Evolutionary conservation across 2,113 vertebrate species (phyloP).

Genomic region (Ellobius talpinus): DNA sequence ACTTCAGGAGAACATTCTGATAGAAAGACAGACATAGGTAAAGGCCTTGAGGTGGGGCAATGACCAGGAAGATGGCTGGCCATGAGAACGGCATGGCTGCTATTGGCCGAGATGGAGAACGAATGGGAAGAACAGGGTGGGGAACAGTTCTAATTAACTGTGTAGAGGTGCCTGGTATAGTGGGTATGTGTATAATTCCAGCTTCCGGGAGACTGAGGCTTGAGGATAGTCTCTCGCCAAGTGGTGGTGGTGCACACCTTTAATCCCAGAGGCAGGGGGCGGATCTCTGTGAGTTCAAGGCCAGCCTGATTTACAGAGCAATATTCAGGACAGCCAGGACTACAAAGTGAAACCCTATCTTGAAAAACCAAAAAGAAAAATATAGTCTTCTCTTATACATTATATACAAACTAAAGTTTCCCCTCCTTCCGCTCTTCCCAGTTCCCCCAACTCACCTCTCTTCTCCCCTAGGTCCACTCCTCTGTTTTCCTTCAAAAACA

Average conservation of each 20-base stretch:
- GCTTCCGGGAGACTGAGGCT: not conserved
- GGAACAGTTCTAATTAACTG: not conserved
- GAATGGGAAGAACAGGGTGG: not conserved
- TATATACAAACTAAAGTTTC: not conserved
- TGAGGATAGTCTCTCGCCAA: not conserved
- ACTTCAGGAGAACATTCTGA: not conserved
- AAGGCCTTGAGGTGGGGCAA: not conserved
- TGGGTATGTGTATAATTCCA: not conserved
- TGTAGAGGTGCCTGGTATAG: fast-evolving
- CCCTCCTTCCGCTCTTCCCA: not conserved
- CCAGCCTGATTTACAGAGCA: too few relatives aligned
- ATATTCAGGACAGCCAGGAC: not conserved
- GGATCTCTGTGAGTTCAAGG: not conserved
- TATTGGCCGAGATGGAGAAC: not conserved
- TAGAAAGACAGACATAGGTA: not conserved
- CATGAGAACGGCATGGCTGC: fast-evolving
- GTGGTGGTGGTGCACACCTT: not conserved
- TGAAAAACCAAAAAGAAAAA: not conserved
- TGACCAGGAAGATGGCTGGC: not conserved
- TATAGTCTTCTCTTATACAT: not conserved
- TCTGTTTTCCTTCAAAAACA: not conserved
- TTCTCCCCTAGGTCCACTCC: not conserved
- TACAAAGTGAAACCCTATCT: not conserved
- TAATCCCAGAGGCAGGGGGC: not conserved
- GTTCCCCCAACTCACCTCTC: not conserved